phyloP scores from a whole-genome alignment of 2,888 invertebrate species.

The Dorcus parallelipipedus region DNA sequence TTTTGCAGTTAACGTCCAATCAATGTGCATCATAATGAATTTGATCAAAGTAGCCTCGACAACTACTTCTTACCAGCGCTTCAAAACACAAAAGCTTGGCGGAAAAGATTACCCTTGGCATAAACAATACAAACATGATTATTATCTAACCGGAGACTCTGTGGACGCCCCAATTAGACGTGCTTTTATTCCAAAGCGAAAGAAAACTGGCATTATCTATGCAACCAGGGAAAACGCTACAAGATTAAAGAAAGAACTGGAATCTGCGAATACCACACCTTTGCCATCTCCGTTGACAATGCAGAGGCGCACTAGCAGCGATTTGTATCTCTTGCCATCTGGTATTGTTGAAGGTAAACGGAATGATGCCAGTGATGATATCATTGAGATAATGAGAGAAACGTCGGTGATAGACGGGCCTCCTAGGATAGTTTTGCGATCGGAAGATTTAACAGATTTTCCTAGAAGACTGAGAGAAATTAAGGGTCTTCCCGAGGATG shows the following conservation, averaged over 20 bases:
- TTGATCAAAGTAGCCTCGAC: constrained; percentile 67
- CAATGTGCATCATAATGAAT: constrained; percentile 64
- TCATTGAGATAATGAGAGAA: constrained; percentile 14
- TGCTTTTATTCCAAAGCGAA: neutral
- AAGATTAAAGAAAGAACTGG: constrained; percentile 10
- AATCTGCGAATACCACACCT: constrained; percentile 14
- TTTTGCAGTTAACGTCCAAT: constrained; percentile 57
- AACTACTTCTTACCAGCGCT: constrained; percentile 70
- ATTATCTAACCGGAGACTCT: constrained; percentile 6
- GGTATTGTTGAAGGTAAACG: constrained; percentile 2
- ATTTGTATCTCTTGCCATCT: constrained; percentile 39
- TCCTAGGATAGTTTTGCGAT: constrained; percentile 20
- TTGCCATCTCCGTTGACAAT: constrained; percentile 16
- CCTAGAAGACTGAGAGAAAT: constrained; percentile 46
- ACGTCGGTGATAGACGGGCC: constrained; percentile 33
- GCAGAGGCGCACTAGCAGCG: constrained; percentile 38
- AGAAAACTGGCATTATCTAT: constrained; percentile 13
- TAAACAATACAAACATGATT: constrained; percentile 36
- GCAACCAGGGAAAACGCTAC: constrained; percentile 15
- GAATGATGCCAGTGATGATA: constrained; percentile 1
- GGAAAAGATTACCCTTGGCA: constrained; percentile 75
- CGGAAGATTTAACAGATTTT: constrained; percentile 34
- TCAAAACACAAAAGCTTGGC: constrained; percentile 71
- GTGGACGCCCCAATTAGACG: constrained; percentile 6
- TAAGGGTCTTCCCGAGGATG: constrained; percentile 72